Evolutionary conservation across 2,888 invertebrate species (phyloP).

Genomic region (Spodoptera littoralis): DNA sequence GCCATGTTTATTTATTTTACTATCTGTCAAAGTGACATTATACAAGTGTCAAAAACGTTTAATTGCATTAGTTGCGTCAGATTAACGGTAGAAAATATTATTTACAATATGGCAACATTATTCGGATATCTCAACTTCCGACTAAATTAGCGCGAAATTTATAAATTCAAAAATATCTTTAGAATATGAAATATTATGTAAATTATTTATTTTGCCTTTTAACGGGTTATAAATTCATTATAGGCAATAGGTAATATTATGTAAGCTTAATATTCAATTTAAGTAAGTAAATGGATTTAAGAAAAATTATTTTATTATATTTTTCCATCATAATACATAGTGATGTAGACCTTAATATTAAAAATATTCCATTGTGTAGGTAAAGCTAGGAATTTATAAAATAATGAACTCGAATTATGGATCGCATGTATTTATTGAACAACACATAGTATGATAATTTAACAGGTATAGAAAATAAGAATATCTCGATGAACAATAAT

Average conservation of each 20-base stretch:
- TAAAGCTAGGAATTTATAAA: background rate
- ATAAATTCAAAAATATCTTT: background rate
- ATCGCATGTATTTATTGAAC: constrained; percentile 68
- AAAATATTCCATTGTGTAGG: no score
- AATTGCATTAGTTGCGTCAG: constrained; percentile 11
- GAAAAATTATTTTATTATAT: no score
- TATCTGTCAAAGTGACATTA: background rate
- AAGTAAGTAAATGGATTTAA: no score
- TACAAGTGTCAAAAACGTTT: constrained; percentile 41
- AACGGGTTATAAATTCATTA: no score
- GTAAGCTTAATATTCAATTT: no score
- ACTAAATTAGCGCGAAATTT: constrained; percentile 23
- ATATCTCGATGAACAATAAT: constrained; percentile 25
- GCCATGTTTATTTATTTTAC: constrained; percentile 70
- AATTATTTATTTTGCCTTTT: no score
- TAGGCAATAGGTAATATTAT: no score
- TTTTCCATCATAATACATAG: no score
- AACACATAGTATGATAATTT: constrained; percentile 58
- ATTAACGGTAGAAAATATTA: constrained; percentile 29
- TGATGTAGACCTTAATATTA: no score
- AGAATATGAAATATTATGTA: no score
- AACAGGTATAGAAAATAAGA: constrained; percentile 42
- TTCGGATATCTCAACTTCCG: constrained; percentile 3
- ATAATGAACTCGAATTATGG: constrained; percentile 31
- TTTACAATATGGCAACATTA: constrained; percentile 2